Evolutionary conservation across 1,140 invertebrate genomes (phyloP), one percentile per base, ranked within the genome.

Genomic region (Pemphigus obesinymphae): DNA sequence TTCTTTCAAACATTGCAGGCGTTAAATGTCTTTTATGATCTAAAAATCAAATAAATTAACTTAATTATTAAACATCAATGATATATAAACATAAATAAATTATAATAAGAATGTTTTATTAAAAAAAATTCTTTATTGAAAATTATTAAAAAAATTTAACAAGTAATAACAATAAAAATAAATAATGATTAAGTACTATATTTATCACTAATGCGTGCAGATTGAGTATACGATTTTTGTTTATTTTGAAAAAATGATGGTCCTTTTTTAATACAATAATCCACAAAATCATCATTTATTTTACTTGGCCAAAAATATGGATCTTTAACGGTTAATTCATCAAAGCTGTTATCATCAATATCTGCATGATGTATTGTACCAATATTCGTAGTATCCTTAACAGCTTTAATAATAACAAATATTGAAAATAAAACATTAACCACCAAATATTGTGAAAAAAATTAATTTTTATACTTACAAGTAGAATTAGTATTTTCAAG

Each of bases 191-290:
- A 58, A 58, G 53, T 58, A 58, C 53, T 58, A 58, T 58, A 58
- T 58, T 58, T 58, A 58, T n/a, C 53, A 58, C 53, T 58, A 58
- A 58, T 58, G 23, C 53, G 53, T 58, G 53, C 53, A 58, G 53
- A 58, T 58, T 58, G 53, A 58, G 53, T 58, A 58, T 58, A 58
- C 23, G n/a, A 58, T 58, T 58, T 58, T 58, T 58, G 53, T 58
- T 58, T 58, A 58, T 58, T 58, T 58, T 58, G 53, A 58, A 58
- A 58, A 58, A 58, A 58, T 58, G 53, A 29, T 58, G 53, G 53
- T 58, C 53, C 53, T 58, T 58, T 58, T 58, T 58, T 58, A 58
- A 58, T 58, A 58, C 53, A 58, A 58, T 58, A 58, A 58, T 58
- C 53, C 8, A 58, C 53, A 58, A 58, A 58, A 58, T 58, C 53